Evolutionary conservation across 2,113 vertebrate species (phyloP).

Genomic region (Hirundichthys speculiger): DNA sequence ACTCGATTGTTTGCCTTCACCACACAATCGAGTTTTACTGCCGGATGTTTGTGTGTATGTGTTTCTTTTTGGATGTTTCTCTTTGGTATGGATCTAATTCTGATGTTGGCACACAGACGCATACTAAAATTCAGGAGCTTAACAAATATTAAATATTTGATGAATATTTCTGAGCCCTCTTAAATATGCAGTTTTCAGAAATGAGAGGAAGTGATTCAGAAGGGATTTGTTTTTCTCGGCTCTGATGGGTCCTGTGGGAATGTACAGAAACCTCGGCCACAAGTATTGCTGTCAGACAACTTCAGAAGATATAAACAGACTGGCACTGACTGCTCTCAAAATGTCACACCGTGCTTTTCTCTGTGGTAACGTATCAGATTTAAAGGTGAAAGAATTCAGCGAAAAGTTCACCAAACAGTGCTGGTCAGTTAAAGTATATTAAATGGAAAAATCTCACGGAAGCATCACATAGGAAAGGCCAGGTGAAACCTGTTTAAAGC

Average conservation of each 20-base stretch:
- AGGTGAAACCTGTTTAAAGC: constrained; percentile 29
- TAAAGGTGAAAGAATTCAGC: constrained; percentile 36
- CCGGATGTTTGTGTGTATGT: background rate
- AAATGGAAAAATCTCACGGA: no score
- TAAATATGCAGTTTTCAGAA: background rate
- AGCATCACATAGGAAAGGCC: no score
- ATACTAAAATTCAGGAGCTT: no score
- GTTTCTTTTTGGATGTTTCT: constrained; percentile 6
- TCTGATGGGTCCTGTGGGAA: constrained; percentile 4
- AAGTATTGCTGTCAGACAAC: constrained; percentile 3
- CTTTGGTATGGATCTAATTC: background rate
- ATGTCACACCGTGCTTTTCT: constrained; percentile 32
- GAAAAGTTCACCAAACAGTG: constrained; percentile 25
- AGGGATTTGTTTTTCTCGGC: constrained; percentile 20
- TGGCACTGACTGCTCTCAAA: constrained; percentile 28
- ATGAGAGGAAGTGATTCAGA: background rate
- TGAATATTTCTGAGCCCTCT: background rate
- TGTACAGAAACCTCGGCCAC: constrained; percentile 12
- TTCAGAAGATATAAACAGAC: constrained; percentile 36
- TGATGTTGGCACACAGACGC: constrained; percentile 20
- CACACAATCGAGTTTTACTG: constrained; percentile 33
- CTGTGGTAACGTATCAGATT: constrained; percentile 50
- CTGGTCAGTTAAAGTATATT: no score
- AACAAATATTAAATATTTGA: background rate
- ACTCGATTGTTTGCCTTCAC: constrained; percentile 45